Conservation (phyloP, 2,888 invertebrate species). For the Platycnemis pennipes region DNA sequence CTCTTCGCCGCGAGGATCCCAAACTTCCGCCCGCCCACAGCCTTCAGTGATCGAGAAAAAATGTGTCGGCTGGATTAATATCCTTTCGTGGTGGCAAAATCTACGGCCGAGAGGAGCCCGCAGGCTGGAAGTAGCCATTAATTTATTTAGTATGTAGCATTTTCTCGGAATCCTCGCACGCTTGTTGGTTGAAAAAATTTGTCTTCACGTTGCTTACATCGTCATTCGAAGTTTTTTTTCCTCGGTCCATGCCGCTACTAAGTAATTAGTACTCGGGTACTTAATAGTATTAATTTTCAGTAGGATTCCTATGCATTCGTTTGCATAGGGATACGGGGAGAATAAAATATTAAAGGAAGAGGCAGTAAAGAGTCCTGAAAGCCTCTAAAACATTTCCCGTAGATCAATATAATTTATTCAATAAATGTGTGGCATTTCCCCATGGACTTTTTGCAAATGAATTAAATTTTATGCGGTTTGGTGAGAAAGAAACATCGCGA, state of each 20-base stretch:
- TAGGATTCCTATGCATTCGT: no score
- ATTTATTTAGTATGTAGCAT: not conserved
- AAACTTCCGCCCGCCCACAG: not conserved
- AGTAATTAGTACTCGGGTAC: no score
- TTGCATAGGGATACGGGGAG: no score
- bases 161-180: not conserved
- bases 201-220: not conserved
- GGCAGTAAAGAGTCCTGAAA: not conserved
- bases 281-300: no score
- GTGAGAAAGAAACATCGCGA: not conserved
- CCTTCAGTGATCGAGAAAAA: not conserved
- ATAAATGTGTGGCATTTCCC: not conserved
- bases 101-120: not conserved
- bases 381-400: not conserved
- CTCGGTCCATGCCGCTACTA: no score
- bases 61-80: not conserved
- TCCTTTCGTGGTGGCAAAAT: not conserved
- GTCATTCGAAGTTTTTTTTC: no score
- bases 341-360: not conserved
- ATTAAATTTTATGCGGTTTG: not conserved
- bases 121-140: not conserved
- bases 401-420: not conserved
- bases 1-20: not conserved
- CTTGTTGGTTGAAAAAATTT: not conserved
- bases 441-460: not conserved